These are phyloP conservation scores for Brachyhypopomus occidentalis DNA, from an alignment of 2,113 vertebrate genomes.

Conservation along the genomic window DNA sequence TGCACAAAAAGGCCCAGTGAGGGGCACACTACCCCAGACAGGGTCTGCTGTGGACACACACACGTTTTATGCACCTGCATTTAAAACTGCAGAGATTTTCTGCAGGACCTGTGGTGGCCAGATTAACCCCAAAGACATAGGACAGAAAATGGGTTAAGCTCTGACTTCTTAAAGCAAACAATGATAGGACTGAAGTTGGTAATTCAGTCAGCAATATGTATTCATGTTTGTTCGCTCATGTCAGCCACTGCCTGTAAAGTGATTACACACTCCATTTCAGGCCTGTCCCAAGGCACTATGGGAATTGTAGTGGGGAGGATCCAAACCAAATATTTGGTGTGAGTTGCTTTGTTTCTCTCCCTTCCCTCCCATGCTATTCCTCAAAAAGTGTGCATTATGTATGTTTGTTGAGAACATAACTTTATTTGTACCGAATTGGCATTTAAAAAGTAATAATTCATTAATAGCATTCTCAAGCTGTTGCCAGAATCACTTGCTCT, in stretches of 20 bases:
- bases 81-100: background rate
- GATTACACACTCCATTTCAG: background rate
- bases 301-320: background rate
- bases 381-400: background rate
- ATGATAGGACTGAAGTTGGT: background rate
- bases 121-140: background rate
- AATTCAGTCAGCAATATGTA: background rate
- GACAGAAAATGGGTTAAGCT: background rate
- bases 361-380: background rate
- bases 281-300: too few relatives aligned
- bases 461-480: conserved; percentile 9
- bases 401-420: background rate
- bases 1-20: background rate
- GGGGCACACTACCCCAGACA: background rate
- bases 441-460: background rate
- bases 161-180: conserved; percentile 19
- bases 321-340: too few relatives aligned
- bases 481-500: background rate
- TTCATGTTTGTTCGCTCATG: background rate
- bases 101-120: background rate
- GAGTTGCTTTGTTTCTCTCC: too few relatives aligned
- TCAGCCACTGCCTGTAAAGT: background rate
- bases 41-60: background rate
- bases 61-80: background rate
- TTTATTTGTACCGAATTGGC: background rate